These are phyloP conservation scores for Pachymerium ferrugineum DNA, from an alignment of 2,888 invertebrate genomes.

Conservation along the genomic window DNA sequence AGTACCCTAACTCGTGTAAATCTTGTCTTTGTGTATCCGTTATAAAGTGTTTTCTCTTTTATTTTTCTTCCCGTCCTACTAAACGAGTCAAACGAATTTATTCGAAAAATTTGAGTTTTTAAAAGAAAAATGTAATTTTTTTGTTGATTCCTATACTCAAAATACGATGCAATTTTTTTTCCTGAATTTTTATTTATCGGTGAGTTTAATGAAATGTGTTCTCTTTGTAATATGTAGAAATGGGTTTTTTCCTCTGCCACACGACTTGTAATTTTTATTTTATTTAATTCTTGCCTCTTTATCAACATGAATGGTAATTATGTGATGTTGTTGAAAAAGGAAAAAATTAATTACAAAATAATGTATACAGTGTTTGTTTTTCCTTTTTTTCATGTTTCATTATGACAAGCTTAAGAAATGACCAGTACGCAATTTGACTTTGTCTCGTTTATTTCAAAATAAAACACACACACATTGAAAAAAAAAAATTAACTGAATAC, in stretches of 20 bases:
- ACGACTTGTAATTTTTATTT: no score
- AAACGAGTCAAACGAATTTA: no score
- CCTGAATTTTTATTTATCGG: background rate
- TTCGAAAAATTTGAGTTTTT: no score
- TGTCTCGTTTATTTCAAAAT: background rate
- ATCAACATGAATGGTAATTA: background rate
- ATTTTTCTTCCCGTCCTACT: no score
- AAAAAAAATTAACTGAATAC: no score
- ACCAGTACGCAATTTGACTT: background rate
- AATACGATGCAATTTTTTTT: background rate
- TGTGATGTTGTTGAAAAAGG: slow-evolving; percentile 2
- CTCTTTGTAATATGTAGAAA: no score
- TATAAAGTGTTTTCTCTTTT: no score
- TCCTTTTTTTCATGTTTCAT: no score
- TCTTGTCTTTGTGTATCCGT: no score
- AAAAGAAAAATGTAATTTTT: background rate
- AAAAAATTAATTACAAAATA: background rate
- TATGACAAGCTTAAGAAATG: background rate
- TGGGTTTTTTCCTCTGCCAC: no score
- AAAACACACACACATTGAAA: background rate
- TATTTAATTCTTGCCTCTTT: background rate
- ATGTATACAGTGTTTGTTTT: slow-evolving; percentile 2
- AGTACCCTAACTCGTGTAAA: no score
- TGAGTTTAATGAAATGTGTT: background rate
- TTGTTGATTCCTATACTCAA: background rate